A percentile compares a stretch with the other conserved stretches of the same genome.
These are phyloP conservation scores for Bryconaethiops microstoma DNA, from an alignment of 2,797 vertebrate species.

Conservation along the genomic window DNA sequence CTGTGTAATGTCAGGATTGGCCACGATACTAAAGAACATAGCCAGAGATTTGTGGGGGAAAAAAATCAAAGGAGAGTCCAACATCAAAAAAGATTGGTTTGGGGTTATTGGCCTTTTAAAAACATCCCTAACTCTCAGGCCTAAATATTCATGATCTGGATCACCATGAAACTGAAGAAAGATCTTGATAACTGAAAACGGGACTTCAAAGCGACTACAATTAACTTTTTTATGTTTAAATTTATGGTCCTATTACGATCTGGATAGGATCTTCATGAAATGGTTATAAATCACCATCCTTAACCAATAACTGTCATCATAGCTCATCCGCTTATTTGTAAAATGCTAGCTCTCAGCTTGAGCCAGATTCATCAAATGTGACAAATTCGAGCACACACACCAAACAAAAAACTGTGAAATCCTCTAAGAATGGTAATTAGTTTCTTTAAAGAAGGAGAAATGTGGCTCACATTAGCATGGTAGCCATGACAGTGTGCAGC, in stretches of 20 bases:
- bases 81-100: constrained; percentile 23
- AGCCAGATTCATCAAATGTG: neutral
- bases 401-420: constrained; percentile 13
- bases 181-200: constrained; percentile 22
- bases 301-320: constrained; percentile 1
- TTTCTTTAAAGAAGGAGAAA: neutral
- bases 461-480: neutral
- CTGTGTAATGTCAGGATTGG: constrained; percentile 5
- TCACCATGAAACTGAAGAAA: constrained; percentile 21
- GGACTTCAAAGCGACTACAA: neutral
- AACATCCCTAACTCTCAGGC: neutral
- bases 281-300: constrained; percentile 21
- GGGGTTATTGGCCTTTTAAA: neutral
- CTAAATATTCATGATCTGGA: constrained; percentile 41
- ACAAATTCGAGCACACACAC: neutral
- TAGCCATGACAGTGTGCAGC: neutral
- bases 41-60: neutral
- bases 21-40: constrained; percentile 2
- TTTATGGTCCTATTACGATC: neutral
- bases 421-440: neutral
- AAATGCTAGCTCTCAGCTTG: neutral
- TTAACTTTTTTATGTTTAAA: constrained; percentile 16
- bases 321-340: neutral
- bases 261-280: neutral
- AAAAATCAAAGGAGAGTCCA: neutral